phyloP scores from a whole-genome alignment of 2,888 invertebrate species.

The Drosophila tanythrix region DNA sequence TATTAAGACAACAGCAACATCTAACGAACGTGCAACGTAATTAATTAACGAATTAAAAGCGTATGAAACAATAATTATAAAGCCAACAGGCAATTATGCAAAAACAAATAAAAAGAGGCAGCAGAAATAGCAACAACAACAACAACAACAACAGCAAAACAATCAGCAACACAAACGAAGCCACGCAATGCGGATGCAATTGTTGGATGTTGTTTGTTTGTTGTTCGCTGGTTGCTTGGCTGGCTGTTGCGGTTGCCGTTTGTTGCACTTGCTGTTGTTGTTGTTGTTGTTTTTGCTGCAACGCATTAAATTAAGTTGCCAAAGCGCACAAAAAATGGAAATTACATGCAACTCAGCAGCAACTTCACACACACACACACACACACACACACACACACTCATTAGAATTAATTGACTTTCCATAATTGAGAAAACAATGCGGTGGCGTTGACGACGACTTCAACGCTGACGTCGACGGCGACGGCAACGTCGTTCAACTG shows the following conservation, averaged over 20 bases:
- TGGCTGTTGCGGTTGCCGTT: constrained; percentile 31
- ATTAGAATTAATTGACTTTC: constrained; percentile 83
- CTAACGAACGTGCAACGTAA: constrained; percentile 51
- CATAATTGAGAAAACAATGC: constrained; percentile 82
- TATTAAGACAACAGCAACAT: constrained; percentile 17
- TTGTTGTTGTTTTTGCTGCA: constrained; percentile 63
- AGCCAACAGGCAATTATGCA: constrained; percentile 77
- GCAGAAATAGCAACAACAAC: constrained; percentile 13
- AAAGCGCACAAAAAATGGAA: constrained; percentile 81
- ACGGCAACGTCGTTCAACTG: constrained; percentile 26
- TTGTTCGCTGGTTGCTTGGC: constrained; percentile 40
- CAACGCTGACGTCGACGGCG: constrained; percentile 19
- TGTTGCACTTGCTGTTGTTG: constrained; percentile 63
- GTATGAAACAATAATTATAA: constrained; percentile 77
- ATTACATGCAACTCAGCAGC: constrained; percentile 71
- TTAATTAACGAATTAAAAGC: constrained; percentile 78
- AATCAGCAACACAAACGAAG: constrained; percentile 43
- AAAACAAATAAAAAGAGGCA: constrained; percentile 35
- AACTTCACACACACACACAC: constrained; percentile 24
- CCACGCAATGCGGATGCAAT: constrained; percentile 77
- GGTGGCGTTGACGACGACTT: constrained; percentile 68
- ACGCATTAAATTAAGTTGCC: constrained; percentile 82
- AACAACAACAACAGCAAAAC: background rate
- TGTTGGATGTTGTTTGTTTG: constrained; percentile 57
- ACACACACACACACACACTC: constrained; percentile 47